Evolutionary conservation across 2,797 vertebrate genomes (phyloP).

Genomic region (Crenuchus spilurus): DNA sequence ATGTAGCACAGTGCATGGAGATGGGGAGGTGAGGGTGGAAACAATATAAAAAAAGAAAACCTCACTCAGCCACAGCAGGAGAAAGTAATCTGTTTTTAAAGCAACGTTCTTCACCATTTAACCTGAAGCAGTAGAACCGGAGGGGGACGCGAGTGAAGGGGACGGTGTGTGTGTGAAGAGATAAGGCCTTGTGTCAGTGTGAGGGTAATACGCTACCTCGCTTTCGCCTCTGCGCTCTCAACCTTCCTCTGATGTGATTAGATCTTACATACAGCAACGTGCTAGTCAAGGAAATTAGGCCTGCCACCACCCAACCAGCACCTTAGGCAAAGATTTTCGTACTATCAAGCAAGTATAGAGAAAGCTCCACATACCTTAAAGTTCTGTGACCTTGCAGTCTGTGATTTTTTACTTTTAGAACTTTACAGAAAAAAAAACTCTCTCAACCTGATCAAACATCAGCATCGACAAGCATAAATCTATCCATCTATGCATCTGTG

Average conservation of each 20-base stretch:
- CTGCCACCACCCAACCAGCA: conserved; percentile 11
- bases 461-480: no score
- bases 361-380: background rate
- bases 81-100: conserved; percentile 22
- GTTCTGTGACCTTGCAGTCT: background rate
- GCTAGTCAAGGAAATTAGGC: conserved; percentile 24
- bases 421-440: background rate
- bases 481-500: no score
- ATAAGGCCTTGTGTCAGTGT: conserved; percentile 17
- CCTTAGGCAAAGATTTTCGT: conserved; percentile 33
- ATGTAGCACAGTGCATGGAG: background rate
- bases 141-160: conserved; percentile 13
- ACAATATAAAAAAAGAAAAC: background rate
- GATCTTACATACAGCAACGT: conserved; percentile 15
- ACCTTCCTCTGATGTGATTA: conserved; percentile 25
- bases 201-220: conserved; percentile 11
- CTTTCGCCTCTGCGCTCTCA: conserved; percentile 19
- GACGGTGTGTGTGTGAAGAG: conserved; percentile 3
- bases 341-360: conserved; percentile 6
- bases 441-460: background rate
- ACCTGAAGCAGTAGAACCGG: conserved; percentile 24
- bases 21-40: background rate
- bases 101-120: conserved; percentile 1
- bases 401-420: conserved; percentile 12
- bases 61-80: background rate